Percentiles rank a stretch among this genome's conserved stretches.
Conservation (phyloP, 2,113 vertebrate species). For the Pachypanchax playfairii region DNA sequence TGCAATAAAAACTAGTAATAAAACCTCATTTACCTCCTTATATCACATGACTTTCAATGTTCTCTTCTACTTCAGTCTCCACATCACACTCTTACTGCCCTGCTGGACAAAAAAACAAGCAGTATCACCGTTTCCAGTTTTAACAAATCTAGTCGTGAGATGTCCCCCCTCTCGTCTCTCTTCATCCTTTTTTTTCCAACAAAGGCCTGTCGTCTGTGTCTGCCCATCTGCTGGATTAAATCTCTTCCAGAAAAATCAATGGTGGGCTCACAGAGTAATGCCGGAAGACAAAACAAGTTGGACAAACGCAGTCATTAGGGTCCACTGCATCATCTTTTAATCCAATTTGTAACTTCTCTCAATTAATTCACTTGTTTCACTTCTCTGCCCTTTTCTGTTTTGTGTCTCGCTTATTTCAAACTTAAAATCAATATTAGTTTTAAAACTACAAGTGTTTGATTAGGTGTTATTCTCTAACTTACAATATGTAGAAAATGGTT, state of each 20-base stretch:
- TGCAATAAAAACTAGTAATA: neutral
- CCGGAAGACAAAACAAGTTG: constrained; percentile 45
- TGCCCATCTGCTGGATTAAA: constrained; percentile 57
- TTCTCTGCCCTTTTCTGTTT: neutral
- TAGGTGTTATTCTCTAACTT: constrained; percentile 7
- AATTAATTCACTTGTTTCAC: neutral
- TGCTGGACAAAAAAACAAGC: constrained; percentile 59
- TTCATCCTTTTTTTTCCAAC: constrained; percentile 22
- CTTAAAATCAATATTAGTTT: neutral
- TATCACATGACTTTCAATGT: constrained; percentile 50
- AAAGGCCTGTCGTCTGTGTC: constrained; percentile 31
- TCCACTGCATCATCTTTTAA: constrained; percentile 17
- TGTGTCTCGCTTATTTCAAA: neutral
- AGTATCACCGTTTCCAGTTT: constrained; percentile 40
- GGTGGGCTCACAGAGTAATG: constrained; percentile 44
- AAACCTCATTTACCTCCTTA: constrained; percentile 29
- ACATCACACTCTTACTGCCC: constrained; percentile 57
- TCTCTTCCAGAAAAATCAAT: constrained; percentile 66
- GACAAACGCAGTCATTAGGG: constrained; percentile 51
- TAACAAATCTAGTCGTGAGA: constrained; percentile 47
- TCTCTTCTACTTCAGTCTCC: constrained; percentile 50
- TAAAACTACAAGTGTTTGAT: constrained; percentile 9
- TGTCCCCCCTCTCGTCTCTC: constrained; percentile 4
- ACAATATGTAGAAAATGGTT: neutral
- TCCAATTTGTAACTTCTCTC: constrained; percentile 30